phyloP scores from a whole-genome alignment of 2,888 invertebrate species.

The Hipparchia semele region DNA sequence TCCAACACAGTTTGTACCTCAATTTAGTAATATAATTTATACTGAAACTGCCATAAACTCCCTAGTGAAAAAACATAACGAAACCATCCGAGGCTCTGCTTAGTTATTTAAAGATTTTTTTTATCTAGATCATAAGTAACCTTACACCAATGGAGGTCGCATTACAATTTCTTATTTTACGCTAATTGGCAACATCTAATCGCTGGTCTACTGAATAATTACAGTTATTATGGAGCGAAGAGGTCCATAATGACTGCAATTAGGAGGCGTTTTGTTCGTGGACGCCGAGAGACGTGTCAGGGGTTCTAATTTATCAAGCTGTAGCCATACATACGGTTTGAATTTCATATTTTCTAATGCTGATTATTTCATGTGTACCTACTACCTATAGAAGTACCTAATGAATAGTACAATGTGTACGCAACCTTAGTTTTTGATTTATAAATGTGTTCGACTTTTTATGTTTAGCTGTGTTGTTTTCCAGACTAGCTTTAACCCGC shows the following conservation, averaged over 20 bases:
- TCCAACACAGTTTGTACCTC: too few relatives aligned
- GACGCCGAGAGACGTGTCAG: conserved; percentile 16
- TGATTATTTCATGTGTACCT: not conserved
- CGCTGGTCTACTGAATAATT: conserved; percentile 78
- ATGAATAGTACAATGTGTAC: too few relatives aligned
- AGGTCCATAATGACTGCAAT: conserved; percentile 54
- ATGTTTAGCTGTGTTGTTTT: too few relatives aligned
- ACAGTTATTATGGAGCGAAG: conserved; percentile 78
- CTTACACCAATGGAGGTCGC: conserved; percentile 50
- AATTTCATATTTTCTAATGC: not conserved
- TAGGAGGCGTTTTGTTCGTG: conserved; percentile 28
- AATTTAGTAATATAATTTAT: too few relatives aligned
- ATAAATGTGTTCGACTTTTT: too few relatives aligned
- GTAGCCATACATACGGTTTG: not conserved
- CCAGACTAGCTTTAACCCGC: too few relatives aligned
- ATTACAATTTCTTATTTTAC: conserved; percentile 66
- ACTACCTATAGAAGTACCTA: not conserved
- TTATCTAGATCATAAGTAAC: not conserved
- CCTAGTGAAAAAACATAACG: too few relatives aligned
- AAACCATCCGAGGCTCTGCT: too few relatives aligned
- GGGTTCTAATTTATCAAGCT: conserved; percentile 23
- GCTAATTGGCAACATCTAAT: conserved; percentile 75
- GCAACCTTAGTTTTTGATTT: too few relatives aligned
- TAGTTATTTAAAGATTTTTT: too few relatives aligned
- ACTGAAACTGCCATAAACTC: too few relatives aligned